A percentile compares a stretch with the other conserved stretches of the same genome.
Evolutionary conservation across 2,797 vertebrate species (phyloP).

Genomic region (Melanotaenia trifasciata): DNA sequence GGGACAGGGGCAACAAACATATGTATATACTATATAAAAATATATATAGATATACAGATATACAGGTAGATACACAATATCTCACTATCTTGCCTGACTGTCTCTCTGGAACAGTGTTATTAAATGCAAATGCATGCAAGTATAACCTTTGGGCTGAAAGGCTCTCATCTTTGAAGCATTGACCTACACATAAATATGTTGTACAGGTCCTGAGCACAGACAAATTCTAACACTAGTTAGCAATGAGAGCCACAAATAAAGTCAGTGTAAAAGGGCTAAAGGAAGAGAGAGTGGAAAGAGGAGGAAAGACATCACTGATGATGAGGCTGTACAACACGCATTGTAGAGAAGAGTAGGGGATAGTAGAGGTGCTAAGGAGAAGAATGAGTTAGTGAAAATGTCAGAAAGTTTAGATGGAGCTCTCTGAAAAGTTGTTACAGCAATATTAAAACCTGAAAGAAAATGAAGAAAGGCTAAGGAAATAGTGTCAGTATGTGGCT

Average conservation of each 20-base stretch:
- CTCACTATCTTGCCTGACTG: conserved; percentile 46
- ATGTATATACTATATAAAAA: conserved; percentile 6
- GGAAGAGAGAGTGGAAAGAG: conserved; percentile 18
- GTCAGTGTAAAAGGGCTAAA: conserved; percentile 58
- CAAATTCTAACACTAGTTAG: conserved; percentile 84
- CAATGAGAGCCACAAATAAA: conserved; percentile 69
- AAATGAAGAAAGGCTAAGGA: conserved; percentile 9
- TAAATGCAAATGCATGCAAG: conserved; percentile 86
- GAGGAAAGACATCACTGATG: conserved; percentile 28
- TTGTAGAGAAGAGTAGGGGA: conserved; percentile 16
- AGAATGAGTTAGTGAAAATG: conserved; percentile 30
- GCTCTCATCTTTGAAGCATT: conserved; percentile 85
- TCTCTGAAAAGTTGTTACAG: conserved; percentile 23
- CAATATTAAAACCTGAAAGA: conserved; percentile 11
- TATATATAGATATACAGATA: not conserved
- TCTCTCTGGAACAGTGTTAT: conserved; percentile 63
- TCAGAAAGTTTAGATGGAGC: conserved; percentile 28
- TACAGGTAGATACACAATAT: conserved; percentile 43
- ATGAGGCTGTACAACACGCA: conserved; percentile 35
- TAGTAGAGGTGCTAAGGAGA: conserved; percentile 16
- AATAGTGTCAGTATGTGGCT: conserved; percentile 15
- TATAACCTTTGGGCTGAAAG: conserved; percentile 85
- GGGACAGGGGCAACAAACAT: not conserved
- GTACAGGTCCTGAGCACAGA: conserved; percentile 80
- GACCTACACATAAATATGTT: conserved; percentile 84